These are phyloP conservation scores for Columba janthina DNA, from an alignment of 2,113 vertebrate species.

Conservation along the genomic window DNA sequence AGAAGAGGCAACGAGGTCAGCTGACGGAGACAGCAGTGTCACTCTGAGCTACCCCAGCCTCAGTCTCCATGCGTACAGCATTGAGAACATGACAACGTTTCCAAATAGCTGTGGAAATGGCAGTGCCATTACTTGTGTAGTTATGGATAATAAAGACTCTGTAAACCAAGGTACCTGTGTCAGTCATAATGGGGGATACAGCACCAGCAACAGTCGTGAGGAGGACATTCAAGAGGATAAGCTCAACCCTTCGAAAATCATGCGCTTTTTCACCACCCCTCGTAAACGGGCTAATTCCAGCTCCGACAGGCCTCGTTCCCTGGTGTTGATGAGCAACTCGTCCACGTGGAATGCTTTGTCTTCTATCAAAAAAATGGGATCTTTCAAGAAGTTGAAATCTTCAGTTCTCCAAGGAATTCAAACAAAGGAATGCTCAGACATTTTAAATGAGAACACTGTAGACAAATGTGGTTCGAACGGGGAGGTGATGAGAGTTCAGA, in stretches of 20 bases:
- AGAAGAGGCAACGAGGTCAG: neutral
- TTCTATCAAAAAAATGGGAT: conserved; percentile 88
- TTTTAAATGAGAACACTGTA: conserved; percentile 26
- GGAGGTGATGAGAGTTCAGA: conserved; percentile 4
- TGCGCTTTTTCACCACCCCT: conserved; percentile 85
- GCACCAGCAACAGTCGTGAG: conserved; percentile 47
- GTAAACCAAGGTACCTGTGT: conserved; percentile 70
- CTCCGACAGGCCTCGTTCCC: conserved; percentile 72
- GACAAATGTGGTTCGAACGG: conserved; percentile 72
- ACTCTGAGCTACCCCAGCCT: conserved; percentile 60
- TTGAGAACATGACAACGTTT: conserved; percentile 74
- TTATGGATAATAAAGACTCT: conserved; percentile 69
- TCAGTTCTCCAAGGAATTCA: conserved; percentile 92
- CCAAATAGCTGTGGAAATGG: conserved; percentile 66
- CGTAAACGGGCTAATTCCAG: conserved; percentile 69
- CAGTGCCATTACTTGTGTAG: conserved; percentile 41
- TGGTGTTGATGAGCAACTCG: conserved; percentile 72
- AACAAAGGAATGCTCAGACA: conserved; percentile 74
- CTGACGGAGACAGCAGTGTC: conserved; percentile 41
- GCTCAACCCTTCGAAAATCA: conserved; percentile 81
- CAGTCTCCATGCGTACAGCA: conserved; percentile 43
- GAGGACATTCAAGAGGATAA: conserved; percentile 75
- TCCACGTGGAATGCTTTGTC: conserved; percentile 87
- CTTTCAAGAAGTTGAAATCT: conserved; percentile 92
- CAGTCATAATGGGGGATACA: conserved; percentile 62